Conservation (phyloP, 2,888 invertebrate genomes). For the Epistrophe grossulariae region DNA sequence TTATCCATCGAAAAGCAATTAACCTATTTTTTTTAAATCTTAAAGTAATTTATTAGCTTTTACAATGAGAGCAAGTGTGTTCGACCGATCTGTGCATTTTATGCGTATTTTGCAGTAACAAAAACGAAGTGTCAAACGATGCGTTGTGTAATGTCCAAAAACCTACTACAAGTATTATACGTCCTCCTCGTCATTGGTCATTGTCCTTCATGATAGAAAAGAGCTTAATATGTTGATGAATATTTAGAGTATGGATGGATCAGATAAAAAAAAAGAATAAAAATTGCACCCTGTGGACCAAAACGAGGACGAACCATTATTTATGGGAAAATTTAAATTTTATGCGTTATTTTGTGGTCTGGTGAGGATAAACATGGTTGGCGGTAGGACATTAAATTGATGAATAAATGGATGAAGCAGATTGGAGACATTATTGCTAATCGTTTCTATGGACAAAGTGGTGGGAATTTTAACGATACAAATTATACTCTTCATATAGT, state of each 20-base stretch:
- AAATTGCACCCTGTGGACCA: constrained; percentile 15
- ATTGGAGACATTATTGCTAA: constrained; percentile 59
- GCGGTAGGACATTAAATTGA: constrained; percentile 43
- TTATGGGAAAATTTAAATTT: constrained; percentile 59
- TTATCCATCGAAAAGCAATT: too few relatives aligned
- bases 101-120: constrained; percentile 19
- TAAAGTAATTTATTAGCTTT: too few relatives aligned
- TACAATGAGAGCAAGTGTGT: neutral
- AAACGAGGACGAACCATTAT: constrained; percentile 33
- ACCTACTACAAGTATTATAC: neutral
- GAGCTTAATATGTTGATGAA: constrained; percentile 56
- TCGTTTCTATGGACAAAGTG: constrained; percentile 39
- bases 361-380: constrained; percentile 29
- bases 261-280: constrained; percentile 18
- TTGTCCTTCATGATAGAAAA: constrained; percentile 29
- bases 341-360: constrained; percentile 45
- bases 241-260: constrained; percentile 40
- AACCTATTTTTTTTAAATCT: too few relatives aligned
- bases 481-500: neutral
- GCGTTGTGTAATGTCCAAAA: constrained; percentile 53
- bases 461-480: constrained; percentile 53
- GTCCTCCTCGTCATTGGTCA: constrained; percentile 7
- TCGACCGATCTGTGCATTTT: neutral
- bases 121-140: constrained; percentile 47
- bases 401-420: constrained; percentile 50